A percentile compares a stretch with the other conserved stretches of the same genome.
Evolutionary conservation across 2,888 invertebrate genomes (phyloP).

Genomic region (Unio delphinus): DNA sequence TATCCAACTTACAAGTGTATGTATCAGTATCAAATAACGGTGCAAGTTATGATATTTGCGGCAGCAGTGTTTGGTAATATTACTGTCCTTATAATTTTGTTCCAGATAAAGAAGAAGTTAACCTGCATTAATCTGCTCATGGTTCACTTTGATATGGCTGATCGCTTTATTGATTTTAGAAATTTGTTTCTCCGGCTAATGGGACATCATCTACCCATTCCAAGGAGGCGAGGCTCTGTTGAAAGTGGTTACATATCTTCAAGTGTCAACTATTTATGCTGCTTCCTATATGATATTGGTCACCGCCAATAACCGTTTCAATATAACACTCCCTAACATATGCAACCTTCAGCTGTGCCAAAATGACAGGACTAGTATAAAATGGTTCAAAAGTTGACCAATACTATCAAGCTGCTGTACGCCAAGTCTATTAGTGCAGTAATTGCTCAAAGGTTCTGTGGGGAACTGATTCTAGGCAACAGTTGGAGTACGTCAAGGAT

Average conservation of each 20-base stretch:
- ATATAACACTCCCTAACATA: too few relatives aligned
- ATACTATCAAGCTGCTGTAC: too few relatives aligned
- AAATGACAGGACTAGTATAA: too few relatives aligned
- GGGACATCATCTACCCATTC: conserved; percentile 61
- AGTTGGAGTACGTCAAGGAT: too few relatives aligned
- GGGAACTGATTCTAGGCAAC: too few relatives aligned
- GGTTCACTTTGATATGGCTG: conserved; percentile 80
- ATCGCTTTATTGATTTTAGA: conserved; percentile 80
- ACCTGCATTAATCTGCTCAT: conserved; percentile 82
- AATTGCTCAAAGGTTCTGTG: too few relatives aligned
- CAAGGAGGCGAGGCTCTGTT: conserved; percentile 67
- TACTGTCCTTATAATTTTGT: conserved; percentile 50
- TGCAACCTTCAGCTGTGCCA: too few relatives aligned
- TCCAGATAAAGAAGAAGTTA: conserved; percentile 72
- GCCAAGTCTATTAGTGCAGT: too few relatives aligned
- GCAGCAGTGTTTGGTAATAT: conserved; percentile 62
- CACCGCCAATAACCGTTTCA: conserved; percentile 72
- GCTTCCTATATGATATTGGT: conserved; percentile 69
- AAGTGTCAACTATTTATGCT: conserved; percentile 70
- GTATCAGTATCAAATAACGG: conserved; percentile 69
- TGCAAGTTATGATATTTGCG: conserved; percentile 53
- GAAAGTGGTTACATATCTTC: conserved; percentile 77
- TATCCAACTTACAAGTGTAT: too few relatives aligned
- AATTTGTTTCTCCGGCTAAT: conserved; percentile 77
- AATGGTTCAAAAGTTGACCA: too few relatives aligned